Base-by-base conservation (phyloP, 2,113 vertebrate genomes). In the Synchiropus splendidus region DNA sequence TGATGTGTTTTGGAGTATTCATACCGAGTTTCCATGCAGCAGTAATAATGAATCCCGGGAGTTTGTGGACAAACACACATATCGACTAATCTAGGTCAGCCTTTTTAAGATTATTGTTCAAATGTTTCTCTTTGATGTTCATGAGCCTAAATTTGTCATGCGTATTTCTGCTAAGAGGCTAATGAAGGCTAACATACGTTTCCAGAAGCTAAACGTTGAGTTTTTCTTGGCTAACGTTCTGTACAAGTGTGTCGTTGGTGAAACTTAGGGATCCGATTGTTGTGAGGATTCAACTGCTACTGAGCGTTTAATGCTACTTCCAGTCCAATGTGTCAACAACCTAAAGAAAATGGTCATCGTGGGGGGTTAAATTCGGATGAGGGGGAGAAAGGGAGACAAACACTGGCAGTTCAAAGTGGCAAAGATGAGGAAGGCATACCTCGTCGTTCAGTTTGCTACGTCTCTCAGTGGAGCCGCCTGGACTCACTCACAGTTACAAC, bases 281-380 rank as follows among this genome's bases (percentile, higher is more conserved):
- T 63, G 39, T 32, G 48, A 16, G n/a, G 51, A 57, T 51, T 49
- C 60, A 51, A 32, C 52, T 55, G 67, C 70, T 80, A 75, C 63
- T 46, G 65, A 64, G 54, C 45, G 67, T 64, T 61, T 69, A 75
- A 41, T 47, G 61, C 74, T 79, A 77, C 61, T 31, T 61, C 63
- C 62, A 71, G 15, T 16, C 40, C 54, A 43, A 47, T 54, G 18
- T 49, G 67, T 32, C 43, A 51, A 17, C 66, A 61, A 51, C 42
- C 14, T 30, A 48, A 4, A 39, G 16, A 36, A 6, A 16, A 47
- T 27, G 41, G 30, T 2, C 41, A 44, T 52, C 42, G 58, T 59
- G 48, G 39, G 14, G 36, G 67, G 42, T 30, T 36, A 12, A 58
- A 61, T 41, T 16, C 31, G 11, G 42, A 44, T 32, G 27, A 13